Percentiles rank a stretch among this genome's conserved stretches.
Evolutionary conservation across 2,797 vertebrate species (phyloP).

Genomic region (Argyrosomus regius): DNA sequence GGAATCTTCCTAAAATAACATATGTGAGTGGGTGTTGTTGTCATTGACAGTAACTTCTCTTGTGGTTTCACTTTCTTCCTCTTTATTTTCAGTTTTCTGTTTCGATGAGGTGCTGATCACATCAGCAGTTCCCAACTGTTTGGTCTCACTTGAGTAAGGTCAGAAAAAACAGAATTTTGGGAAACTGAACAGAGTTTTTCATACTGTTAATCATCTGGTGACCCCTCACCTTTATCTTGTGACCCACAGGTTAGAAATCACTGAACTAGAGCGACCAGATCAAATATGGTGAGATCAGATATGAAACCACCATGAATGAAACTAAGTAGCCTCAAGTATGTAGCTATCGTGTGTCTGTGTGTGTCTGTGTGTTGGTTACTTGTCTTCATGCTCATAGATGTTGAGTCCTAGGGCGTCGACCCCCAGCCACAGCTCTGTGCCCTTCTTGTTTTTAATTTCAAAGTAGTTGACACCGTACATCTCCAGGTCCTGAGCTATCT

Average conservation of each 20-base stretch:
- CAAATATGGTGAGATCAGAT: neutral
- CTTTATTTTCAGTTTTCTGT: conserved; percentile 23
- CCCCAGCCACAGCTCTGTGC: conserved; percentile 96
- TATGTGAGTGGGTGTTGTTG: neutral
- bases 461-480: conserved; percentile 99
- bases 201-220: no score
- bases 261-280: neutral
- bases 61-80: conserved; percentile 3
- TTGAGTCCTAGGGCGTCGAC: conserved; percentile 97
- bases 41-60: neutral
- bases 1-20: neutral
- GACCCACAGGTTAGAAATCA: neutral
- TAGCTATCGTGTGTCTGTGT: neutral
- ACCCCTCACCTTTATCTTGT: neutral
- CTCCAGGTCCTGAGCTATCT: conserved; percentile 98
- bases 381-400: conserved; percentile 98
- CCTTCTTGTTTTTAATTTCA: conserved; percentile 99
- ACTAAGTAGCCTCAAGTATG: neutral
- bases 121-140: neutral
- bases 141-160: neutral
- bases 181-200: neutral
- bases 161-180: neutral
- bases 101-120: neutral
- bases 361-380: conserved; percentile 83
- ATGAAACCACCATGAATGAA: neutral